These are phyloP conservation scores for Flexamia atlantica DNA, from an alignment of 2,888 invertebrate species.

Conservation along the genomic window DNA sequence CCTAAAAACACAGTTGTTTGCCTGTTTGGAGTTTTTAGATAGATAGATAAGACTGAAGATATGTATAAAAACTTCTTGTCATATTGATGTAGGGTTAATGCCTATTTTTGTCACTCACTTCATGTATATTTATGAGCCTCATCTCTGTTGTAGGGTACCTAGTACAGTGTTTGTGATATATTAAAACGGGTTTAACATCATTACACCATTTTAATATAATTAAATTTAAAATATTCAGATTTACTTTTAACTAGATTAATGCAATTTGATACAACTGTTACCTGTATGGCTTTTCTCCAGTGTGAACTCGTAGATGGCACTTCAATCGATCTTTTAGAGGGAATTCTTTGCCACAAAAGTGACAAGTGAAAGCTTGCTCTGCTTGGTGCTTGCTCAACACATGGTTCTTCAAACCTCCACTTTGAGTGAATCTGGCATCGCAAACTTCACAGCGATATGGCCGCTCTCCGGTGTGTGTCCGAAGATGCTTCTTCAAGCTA, in stretches of 20 bases:
- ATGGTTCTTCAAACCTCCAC: constrained; percentile 82
- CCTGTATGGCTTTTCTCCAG: constrained; percentile 83
- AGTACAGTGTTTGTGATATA: too few species aligned
- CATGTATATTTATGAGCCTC: too few species aligned
- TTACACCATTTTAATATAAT: neutral
- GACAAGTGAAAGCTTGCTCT: constrained; percentile 79
- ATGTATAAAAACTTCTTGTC: too few species aligned
- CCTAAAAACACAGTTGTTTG: too few species aligned
- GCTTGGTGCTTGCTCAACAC: constrained; percentile 78
- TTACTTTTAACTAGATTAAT: constrained; percentile 5
- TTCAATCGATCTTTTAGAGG: constrained; percentile 86
- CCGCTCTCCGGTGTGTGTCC: constrained; percentile 81
- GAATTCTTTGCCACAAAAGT: constrained; percentile 87
- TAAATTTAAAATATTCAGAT: neutral
- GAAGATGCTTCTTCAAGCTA: constrained; percentile 82
- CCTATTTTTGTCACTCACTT: too few species aligned
- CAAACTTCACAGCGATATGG: constrained; percentile 82
- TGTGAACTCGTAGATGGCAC: constrained; percentile 85
- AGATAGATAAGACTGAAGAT: too few species aligned
- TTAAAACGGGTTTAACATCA: too few species aligned
- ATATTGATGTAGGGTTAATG: too few species aligned
- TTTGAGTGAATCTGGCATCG: constrained; percentile 81
- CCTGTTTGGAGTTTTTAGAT: too few species aligned
- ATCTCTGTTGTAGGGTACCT: too few species aligned
- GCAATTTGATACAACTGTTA: too few species aligned